phyloP scores from a whole-genome alignment of 2,797 vertebrate species.

The Yasuhikotakia modesta region DNA sequence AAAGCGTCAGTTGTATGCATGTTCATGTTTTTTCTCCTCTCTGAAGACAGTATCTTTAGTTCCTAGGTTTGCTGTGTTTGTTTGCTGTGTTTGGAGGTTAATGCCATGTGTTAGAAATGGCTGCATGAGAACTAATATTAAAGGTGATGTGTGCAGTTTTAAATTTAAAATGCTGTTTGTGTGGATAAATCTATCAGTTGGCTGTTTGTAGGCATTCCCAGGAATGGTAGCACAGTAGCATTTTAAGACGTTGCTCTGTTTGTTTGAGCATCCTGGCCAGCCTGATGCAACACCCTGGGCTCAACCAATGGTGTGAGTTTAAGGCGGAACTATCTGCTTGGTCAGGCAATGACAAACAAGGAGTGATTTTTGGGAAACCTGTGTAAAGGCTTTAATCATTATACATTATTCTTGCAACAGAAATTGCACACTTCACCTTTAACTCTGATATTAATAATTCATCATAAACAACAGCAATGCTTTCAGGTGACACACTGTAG shows the following conservation, averaged over 20 bases:
- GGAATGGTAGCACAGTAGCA: too few species aligned
- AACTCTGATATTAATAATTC: background rate
- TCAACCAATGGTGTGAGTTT: too few species aligned
- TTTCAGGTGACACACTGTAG: background rate
- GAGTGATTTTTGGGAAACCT: background rate
- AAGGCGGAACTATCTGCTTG: background rate
- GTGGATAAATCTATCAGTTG: too few species aligned
- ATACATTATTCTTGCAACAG: background rate
- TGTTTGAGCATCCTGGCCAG: background rate
- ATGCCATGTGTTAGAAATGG: background rate
- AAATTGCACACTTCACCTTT: slow-evolving; percentile 12
- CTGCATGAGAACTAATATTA: background rate
- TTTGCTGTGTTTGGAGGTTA: background rate
- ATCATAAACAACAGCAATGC: background rate
- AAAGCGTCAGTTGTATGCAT: slow-evolving; percentile 38
- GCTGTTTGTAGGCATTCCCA: too few species aligned
- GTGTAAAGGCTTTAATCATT: too few species aligned
- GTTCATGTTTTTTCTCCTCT: slow-evolving; percentile 2
- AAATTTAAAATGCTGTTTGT: background rate
- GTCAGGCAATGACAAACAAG: too few species aligned
- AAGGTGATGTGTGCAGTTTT: slow-evolving; percentile 3
- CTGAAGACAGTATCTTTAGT: background rate
- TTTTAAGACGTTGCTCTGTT: background rate
- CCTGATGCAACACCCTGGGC: too few species aligned
- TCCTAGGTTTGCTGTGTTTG: background rate